Percentiles rank a stretch among this genome's conserved stretches.
phyloP scores from a whole-genome alignment of 2,113 vertebrate species.

The Poeciliopsis turrubarensis region DNA sequence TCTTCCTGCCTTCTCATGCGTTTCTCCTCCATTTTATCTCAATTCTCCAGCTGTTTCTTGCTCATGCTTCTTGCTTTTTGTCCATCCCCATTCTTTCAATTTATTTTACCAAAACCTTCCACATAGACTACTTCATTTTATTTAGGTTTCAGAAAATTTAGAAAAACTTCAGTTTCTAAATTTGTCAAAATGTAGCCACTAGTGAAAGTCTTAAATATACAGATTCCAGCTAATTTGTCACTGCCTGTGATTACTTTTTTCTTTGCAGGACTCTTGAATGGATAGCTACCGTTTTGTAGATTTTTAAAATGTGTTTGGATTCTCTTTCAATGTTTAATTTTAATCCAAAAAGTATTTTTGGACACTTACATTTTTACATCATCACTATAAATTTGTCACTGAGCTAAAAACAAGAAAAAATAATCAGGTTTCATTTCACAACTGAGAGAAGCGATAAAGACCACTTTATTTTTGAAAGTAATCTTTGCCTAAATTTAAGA shows the following conservation, averaged over 20 bases:
- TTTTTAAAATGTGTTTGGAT: background rate
- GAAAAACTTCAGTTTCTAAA: constrained; percentile 37
- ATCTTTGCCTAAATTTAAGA: too few relatives aligned
- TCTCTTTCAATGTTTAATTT: background rate
- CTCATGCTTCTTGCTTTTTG: constrained; percentile 26
- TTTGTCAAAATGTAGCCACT: constrained; percentile 25
- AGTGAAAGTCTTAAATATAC: background rate
- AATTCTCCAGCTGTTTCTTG: constrained; percentile 25
- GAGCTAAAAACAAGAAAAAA: background rate
- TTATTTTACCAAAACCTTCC: too few relatives aligned
- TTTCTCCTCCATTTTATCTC: constrained; percentile 13
- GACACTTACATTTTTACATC: background rate
- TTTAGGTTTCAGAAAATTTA: constrained; percentile 39
- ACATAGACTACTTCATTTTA: constrained; percentile 12
- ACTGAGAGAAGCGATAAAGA: background rate
- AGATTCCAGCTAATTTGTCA: background rate
- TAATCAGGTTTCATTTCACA: background rate
- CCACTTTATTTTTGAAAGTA: too few relatives aligned
- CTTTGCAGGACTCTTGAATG: background rate
- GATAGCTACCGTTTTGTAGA: background rate
- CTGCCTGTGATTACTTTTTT: too few relatives aligned
- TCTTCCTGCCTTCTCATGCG: constrained; percentile 19
- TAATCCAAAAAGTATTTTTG: background rate
- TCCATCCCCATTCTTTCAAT: background rate
- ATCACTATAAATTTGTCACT: background rate